These are phyloP conservation scores for Lissonota sp. DNA, from an alignment of 2,888 invertebrate species.

Conservation along the genomic window DNA sequence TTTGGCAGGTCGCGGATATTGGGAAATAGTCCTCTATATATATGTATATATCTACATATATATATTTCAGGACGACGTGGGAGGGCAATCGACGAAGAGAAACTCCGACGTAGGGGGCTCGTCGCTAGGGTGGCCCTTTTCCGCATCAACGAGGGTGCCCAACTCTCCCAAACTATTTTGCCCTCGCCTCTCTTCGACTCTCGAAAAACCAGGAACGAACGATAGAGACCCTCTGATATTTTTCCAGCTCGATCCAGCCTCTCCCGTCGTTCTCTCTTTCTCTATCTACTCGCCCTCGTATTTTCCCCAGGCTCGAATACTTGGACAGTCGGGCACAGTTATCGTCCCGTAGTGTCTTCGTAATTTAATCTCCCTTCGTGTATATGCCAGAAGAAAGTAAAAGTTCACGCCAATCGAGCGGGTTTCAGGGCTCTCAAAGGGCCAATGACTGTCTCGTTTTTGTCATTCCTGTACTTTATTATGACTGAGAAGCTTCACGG, in stretches of 20 bases:
- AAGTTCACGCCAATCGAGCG: neutral
- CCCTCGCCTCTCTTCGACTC: conserved; percentile 2
- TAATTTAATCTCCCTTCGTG: neutral
- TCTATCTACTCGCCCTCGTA: neutral
- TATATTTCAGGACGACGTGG: conserved; percentile 22
- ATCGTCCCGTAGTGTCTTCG: neutral
- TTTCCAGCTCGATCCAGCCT: conserved; percentile 1
- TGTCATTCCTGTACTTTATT: neutral
- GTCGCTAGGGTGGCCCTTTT: conserved; percentile 60
- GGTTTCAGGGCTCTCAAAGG: neutral
- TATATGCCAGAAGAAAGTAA: neutral
- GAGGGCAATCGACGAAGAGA: conserved; percentile 55
- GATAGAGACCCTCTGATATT: conserved; percentile 15
- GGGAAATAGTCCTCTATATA: conserved; percentile 67
- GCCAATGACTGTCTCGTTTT: neutral
- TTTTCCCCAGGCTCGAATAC: conserved; percentile 1
- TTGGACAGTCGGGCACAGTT: neutral
- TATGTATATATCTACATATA: neutral
- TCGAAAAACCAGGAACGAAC: neutral
- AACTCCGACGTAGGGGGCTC: conserved; percentile 34
- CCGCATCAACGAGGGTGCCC: conserved; percentile 51
- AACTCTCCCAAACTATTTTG: conserved; percentile 35
- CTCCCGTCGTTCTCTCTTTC: conserved; percentile 13
- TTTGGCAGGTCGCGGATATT: conserved; percentile 81
- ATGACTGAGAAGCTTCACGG: conserved; percentile 43